These are phyloP conservation scores for Drosophila anomalata DNA, from an alignment of 2,888 invertebrate species.

Conservation along the genomic window DNA sequence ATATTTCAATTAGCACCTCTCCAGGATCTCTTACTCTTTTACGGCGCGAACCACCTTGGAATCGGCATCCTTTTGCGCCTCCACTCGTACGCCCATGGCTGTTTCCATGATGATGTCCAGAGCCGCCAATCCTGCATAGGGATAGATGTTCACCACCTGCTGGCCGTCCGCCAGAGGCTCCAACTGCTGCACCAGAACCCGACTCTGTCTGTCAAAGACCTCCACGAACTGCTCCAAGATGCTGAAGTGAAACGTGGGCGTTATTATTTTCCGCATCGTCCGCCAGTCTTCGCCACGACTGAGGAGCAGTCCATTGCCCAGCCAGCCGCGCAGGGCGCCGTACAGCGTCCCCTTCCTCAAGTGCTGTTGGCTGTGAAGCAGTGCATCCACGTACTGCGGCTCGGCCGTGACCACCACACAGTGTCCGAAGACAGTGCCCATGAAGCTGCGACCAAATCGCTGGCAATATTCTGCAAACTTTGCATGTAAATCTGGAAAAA, in stretches of 20 bases:
- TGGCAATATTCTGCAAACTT: constrained; percentile 62
- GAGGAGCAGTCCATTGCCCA: constrained; percentile 80
- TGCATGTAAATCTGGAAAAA: constrained; percentile 61
- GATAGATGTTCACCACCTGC: constrained; percentile 86
- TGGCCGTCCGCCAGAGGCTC: constrained; percentile 83
- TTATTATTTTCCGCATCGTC: constrained; percentile 87
- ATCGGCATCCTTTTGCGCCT: constrained; percentile 85
- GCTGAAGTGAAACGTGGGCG: constrained; percentile 91
- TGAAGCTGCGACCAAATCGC: constrained; percentile 73
- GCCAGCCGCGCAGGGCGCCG: constrained; percentile 82
- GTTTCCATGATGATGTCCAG: constrained; percentile 86
- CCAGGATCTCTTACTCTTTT: constrained; percentile 85
- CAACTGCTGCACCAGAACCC: constrained; percentile 86
- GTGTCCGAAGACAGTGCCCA: constrained; percentile 58
- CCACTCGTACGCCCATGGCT: constrained; percentile 80
- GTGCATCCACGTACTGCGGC: constrained; percentile 67
- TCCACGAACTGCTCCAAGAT: constrained; percentile 90
- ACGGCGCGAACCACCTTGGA: constrained; percentile 88
- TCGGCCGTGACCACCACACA: constrained; percentile 75
- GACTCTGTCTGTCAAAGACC: constrained; percentile 88
- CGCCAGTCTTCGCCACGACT: constrained; percentile 86
- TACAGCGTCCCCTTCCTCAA: constrained; percentile 78
- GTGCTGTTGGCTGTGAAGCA: constrained; percentile 75
- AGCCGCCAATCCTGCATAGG: constrained; percentile 86
- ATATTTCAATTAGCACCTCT: neutral